Evolutionary conservation across 1,140 invertebrate species (phyloP), one percentile per base, ranked within the genome.

Genomic region (Probaryconus sp.): DNA sequence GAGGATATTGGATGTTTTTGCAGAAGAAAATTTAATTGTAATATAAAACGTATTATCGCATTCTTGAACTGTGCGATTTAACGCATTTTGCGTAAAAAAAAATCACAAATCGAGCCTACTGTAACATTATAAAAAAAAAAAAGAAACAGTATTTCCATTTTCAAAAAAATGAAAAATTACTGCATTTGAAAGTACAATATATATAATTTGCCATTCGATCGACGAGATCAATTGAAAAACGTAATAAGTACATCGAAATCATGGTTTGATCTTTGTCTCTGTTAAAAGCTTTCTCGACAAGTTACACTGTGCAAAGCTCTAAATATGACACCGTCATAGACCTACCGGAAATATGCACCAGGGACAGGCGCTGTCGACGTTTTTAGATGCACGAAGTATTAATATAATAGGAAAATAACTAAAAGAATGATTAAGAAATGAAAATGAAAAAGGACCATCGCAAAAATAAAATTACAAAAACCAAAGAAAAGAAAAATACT

Each of bases 11-110:
- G n/a, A n/a, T n/a, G n/a, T n/a, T n/a, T n/a, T n/a, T n/a, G n/a
- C n/a, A n/a, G n/a, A n/a, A n/a, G n/a, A n/a, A n/a, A n/a, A n/a
- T n/a, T n/a, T n/a, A n/a, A n/a, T n/a, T n/a, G n/a, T n/a, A n/a
- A n/a, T n/a, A n/a, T n/a, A n/a, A n/a, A 80, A 69, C 65, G 79
- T 80, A 83, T 78, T 79, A 77, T 65, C 77, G 71, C 67, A 73
- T 76, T 81, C 81, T 84, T 70, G 80, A 79, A 80, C 50, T 74
- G 64, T 79, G 64, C 72, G 70, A 79, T 68, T 74, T 61, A 78
- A 79, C 42, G 0, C 11, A 55, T 26, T 61, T 42, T 21, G 38
- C 37, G 42, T 47, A 45, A 45, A 50, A 47, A 37, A 9, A 26
- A n/a, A n/a, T n/a, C n/a, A n/a, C n/a, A 5, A 51, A 31, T 33